Conservation (phyloP, 2,888 invertebrate species). For the Chrysina gloriosa region DNA sequence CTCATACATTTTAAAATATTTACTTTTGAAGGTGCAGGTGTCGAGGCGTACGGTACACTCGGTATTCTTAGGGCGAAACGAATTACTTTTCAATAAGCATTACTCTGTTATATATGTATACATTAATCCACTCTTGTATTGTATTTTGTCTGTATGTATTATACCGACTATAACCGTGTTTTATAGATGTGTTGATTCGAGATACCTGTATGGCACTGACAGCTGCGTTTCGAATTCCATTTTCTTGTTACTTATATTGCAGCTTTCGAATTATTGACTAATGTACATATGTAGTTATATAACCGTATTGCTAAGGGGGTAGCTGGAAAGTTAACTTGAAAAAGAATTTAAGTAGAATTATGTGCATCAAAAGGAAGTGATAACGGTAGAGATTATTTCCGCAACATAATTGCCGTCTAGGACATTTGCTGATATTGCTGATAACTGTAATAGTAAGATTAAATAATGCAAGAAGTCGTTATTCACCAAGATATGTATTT, state of each 20-base stretch:
- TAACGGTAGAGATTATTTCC: no score
- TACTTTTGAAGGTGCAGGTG: conserved; percentile 30
- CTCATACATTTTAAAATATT: conserved; percentile 32
- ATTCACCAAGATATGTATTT: no score
- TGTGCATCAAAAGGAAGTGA: no score
- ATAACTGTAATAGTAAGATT: no score
- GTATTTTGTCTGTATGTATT: neutral
- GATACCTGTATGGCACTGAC: neutral
- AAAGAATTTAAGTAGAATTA: no score
- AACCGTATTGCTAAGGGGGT: no score
- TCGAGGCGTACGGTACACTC: neutral
- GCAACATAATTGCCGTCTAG: no score
- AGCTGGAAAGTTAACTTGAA: no score
- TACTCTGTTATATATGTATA: conserved; percentile 15
- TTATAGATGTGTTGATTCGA: neutral
- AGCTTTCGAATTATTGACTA: no score
- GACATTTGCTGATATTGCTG: no score
- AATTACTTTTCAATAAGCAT: conserved; percentile 18
- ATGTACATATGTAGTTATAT: no score
- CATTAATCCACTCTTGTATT: conserved; percentile 9
- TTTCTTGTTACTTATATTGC: neutral
- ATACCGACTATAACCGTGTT: neutral
- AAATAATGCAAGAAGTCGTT: no score
- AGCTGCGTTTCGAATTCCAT: neutral
- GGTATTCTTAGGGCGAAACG: neutral